A percentile compares a stretch with the other conserved stretches of the same genome.
Evolutionary conservation across 2,113 vertebrate species (phyloP).

Genomic region (Pionites leucogaster): DNA sequence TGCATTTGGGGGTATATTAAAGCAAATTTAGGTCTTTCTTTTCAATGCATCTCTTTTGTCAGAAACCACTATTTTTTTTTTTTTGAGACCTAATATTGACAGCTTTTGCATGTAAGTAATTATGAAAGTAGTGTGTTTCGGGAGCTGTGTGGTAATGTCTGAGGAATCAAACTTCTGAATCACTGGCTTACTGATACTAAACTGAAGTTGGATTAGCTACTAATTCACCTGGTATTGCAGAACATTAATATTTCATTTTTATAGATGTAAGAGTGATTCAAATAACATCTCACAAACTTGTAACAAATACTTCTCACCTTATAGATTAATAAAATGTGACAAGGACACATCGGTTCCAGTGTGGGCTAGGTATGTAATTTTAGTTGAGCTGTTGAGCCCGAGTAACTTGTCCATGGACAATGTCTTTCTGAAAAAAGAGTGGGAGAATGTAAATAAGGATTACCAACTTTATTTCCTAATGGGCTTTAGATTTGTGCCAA

Average conservation of each 20-base stretch:
- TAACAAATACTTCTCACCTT: background rate
- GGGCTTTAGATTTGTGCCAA: background rate
- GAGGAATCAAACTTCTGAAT: background rate
- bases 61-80: background rate
- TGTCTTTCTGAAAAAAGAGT: background rate
- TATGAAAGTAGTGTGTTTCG: background rate
- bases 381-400: background rate
- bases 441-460: background rate
- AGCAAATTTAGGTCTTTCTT: background rate
- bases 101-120: background rate
- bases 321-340: background rate
- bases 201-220: background rate
- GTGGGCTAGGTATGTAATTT: background rate
- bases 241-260: background rate
- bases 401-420: background rate
- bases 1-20: background rate
- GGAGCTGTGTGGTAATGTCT: background rate
- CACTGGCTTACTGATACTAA: background rate
- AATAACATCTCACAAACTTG: background rate
- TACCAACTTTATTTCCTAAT: background rate
- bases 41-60: background rate
- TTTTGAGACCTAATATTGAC: background rate
- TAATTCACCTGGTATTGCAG: background rate
- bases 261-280: background rate
- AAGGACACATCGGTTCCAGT: background rate